A percentile compares a stretch with the other conserved stretches of the same genome.
Conservation (phyloP, 2,888 invertebrate genomes). For the Carabus problematicus region DNA sequence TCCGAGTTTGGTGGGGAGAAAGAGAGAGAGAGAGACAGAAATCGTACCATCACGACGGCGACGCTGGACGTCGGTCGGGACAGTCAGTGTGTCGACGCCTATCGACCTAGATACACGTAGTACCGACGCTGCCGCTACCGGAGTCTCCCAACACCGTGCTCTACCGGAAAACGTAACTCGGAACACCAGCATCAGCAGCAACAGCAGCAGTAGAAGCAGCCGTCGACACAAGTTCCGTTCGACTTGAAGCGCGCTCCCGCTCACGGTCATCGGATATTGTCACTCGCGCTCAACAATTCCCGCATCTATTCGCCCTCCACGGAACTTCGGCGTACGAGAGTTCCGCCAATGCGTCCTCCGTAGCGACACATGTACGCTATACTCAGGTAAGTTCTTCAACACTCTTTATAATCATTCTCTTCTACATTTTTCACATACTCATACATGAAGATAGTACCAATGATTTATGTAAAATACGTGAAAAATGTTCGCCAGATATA, state of each 20-base stretch:
- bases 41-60: constrained; percentile 55
- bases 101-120: constrained; percentile 38
- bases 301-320: constrained; percentile 3
- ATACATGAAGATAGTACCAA: background rate
- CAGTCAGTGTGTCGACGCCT: constrained; percentile 58
- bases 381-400: constrained; percentile 51
- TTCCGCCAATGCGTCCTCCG: constrained; percentile 57
- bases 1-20: constrained; percentile 16
- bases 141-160: constrained; percentile 29
- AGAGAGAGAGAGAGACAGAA: constrained; percentile 46
- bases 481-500: no score
- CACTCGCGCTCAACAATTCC: constrained; percentile 2
- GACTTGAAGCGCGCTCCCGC: constrained; percentile 50
- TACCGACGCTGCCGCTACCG: constrained; percentile 31
- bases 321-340: constrained; percentile 47
- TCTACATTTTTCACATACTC: background rate
- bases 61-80: constrained; percentile 50
- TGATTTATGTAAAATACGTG: no score
- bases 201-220: constrained; percentile 51
- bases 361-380: constrained; percentile 57
- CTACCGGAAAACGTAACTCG: constrained; percentile 4
- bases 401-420: constrained; percentile 14
- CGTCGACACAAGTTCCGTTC: constrained; percentile 32
- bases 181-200: constrained; percentile 9
- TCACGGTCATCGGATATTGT: constrained; percentile 45